Conservation (phyloP, 2,888 invertebrate genomes). For the Rhagophthalmus giganteus region DNA sequence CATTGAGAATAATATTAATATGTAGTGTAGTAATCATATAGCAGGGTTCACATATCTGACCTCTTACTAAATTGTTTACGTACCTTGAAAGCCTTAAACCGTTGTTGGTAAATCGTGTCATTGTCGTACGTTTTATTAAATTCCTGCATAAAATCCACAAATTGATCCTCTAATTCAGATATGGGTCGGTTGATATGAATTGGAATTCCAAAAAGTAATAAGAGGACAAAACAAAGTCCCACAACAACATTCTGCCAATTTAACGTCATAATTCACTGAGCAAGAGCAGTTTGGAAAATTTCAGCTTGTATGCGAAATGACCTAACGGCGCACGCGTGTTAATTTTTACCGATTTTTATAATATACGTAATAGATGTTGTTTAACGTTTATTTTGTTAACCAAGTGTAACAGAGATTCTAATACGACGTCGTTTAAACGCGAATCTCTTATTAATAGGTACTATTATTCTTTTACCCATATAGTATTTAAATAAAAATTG, state of each 20-base stretch:
- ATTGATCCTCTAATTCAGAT: slow-evolving; percentile 44
- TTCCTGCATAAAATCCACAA: slow-evolving; percentile 55
- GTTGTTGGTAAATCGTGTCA: slow-evolving; percentile 46
- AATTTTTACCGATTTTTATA: no score
- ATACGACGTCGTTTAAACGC: no score
- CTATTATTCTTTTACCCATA: no score
- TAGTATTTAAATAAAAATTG: no score
- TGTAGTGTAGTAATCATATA: not conserved
- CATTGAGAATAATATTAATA: no score
- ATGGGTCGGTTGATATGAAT: slow-evolving; percentile 39
- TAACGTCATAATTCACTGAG: slow-evolving; percentile 2
- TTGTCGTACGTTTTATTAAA: slow-evolving; percentile 60
- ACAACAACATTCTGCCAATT: slow-evolving; percentile 13
- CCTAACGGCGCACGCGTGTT: no score
- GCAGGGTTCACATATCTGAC: not conserved
- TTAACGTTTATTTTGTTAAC: not conserved
- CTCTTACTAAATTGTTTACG: slow-evolving; percentile 3
- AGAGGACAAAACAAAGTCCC: slow-evolving; percentile 46
- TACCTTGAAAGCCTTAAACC: slow-evolving; percentile 47
- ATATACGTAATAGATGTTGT: not conserved
- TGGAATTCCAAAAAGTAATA: slow-evolving; percentile 57
- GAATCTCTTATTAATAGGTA: no score
- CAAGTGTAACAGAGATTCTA: no score
- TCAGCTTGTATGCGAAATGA: not conserved
- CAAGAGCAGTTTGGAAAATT: not conserved